Evolutionary conservation across 2,888 invertebrate genomes (phyloP).

Genomic region (Achlya flavicornis): DNA sequence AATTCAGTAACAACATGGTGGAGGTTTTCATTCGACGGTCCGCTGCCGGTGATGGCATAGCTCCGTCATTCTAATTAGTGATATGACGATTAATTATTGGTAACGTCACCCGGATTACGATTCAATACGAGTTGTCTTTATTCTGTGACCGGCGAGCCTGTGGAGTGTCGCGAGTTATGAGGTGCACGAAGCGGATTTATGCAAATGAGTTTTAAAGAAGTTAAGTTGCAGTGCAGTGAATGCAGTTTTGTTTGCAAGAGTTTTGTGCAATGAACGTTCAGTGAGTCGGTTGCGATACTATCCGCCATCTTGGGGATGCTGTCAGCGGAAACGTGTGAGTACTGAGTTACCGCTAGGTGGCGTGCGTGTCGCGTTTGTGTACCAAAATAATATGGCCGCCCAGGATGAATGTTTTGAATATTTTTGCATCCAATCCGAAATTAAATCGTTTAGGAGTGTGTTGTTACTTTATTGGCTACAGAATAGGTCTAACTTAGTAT

Average conservation of each 20-base stretch:
- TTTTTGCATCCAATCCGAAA: slow-evolving; percentile 68
- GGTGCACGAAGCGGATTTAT: slow-evolving; percentile 10
- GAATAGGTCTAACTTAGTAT: not conserved
- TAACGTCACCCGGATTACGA: not conserved
- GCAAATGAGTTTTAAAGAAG: slow-evolving; percentile 53
- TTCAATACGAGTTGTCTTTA: not conserved
- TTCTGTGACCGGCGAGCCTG: not conserved
- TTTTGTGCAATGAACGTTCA: slow-evolving; percentile 45
- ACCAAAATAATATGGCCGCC: slow-evolving; percentile 65
- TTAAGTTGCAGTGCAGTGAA: slow-evolving; percentile 37
- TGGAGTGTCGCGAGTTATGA: slow-evolving; percentile 7
- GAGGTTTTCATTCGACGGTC: slow-evolving; percentile 82
- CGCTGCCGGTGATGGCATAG: slow-evolving; percentile 81
- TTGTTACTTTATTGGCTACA: slow-evolving; percentile 13
- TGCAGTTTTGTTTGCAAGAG: slow-evolving; percentile 53
- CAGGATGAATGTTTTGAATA: slow-evolving; percentile 69
- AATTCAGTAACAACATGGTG: slow-evolving; percentile 84
- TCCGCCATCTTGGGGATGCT: slow-evolving; percentile 73
- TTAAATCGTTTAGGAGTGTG: slow-evolving; percentile 24
- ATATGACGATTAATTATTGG: slow-evolving; percentile 47
- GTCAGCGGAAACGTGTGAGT: slow-evolving; percentile 60
- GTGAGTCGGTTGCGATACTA: slow-evolving; percentile 31
- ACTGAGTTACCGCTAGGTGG: slow-evolving; percentile 68
- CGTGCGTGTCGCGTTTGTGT: slow-evolving; percentile 69
- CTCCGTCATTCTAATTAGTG: slow-evolving; percentile 76